phyloP scores from a whole-genome alignment of 2,888 invertebrate genomes.

The Pristionchus japonicus region DNA sequence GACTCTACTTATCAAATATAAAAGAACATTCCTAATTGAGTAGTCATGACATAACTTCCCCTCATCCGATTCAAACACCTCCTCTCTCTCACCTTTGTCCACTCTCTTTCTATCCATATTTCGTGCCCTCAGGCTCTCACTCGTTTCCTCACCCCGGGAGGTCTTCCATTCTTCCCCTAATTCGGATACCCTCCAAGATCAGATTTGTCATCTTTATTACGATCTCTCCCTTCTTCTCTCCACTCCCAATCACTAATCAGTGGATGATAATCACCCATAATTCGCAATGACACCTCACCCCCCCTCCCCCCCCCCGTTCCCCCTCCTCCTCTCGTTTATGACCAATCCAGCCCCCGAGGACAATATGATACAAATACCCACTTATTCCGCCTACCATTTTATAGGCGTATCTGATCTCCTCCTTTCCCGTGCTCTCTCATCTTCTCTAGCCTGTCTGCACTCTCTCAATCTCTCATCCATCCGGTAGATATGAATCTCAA shows the following conservation, averaged over 20 bases:
- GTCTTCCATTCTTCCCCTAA: slow-evolving; percentile 33
- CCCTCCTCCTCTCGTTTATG: slow-evolving; percentile 3
- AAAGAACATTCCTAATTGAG: neutral
- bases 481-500: slow-evolving; percentile 25
- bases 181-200: neutral
- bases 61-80: too few relatives aligned
- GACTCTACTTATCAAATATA: neutral
- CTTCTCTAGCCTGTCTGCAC: neutral
- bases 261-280: slow-evolving; percentile 1
- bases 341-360: slow-evolving; percentile 1
- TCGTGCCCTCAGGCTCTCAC: neutral
- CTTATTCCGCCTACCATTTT: neutral
- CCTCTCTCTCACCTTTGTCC: slow-evolving; percentile 19
- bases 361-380: slow-evolving; percentile 34
- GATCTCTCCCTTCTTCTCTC: neutral
- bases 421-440: neutral
- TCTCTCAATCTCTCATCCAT: slow-evolving; percentile 13
- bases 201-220: slow-evolving; percentile 29
- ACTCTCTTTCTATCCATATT: neutral
- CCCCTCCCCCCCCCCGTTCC: neutral
- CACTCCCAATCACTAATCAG: neutral
- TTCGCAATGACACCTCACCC: neutral
- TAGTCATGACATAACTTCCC: neutral
- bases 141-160: slow-evolving; percentile 6
- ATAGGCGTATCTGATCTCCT: neutral